Evolutionary conservation across 2,888 invertebrate genomes (phyloP).

Genomic region (Ommatoiulus sabulosus): DNA sequence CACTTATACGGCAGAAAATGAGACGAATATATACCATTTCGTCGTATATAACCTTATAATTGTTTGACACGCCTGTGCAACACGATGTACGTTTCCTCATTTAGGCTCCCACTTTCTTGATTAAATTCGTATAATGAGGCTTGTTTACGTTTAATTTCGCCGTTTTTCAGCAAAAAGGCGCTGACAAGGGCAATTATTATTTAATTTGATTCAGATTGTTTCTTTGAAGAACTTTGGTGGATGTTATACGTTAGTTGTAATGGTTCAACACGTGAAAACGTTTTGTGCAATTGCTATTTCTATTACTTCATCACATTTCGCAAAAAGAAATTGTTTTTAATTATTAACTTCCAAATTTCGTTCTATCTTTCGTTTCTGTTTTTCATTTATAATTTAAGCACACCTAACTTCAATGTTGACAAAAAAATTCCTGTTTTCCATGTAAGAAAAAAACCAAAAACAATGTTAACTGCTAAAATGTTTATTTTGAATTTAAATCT

Average conservation of each 20-base stretch:
- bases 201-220: constrained; percentile 29
- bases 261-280: not conserved
- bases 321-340: too few relatives aligned
- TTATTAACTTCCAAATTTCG: too few relatives aligned
- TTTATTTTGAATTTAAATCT: too few relatives aligned
- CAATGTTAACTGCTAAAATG: too few relatives aligned
- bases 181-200: constrained; percentile 29
- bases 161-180: not conserved
- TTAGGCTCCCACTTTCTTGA: not conserved
- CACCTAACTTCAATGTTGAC: too few relatives aligned
- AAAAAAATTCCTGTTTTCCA: too few relatives aligned
- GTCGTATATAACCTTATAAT: not conserved
- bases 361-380: too few relatives aligned
- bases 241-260: not conserved
- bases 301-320: too few relatives aligned
- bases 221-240: not conserved
- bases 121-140: not conserved
- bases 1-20: constrained; percentile 26
- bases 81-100: not conserved
- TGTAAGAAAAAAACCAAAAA: too few relatives aligned
- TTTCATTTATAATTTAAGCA: too few relatives aligned
- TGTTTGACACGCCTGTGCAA: constrained; percentile 21
- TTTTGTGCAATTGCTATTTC: too few relatives aligned
- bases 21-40: not conserved
- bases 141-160: not conserved